Conservation (phyloP, 2,113 vertebrate species). For the Pseudolaguvia tuberculata region DNA sequence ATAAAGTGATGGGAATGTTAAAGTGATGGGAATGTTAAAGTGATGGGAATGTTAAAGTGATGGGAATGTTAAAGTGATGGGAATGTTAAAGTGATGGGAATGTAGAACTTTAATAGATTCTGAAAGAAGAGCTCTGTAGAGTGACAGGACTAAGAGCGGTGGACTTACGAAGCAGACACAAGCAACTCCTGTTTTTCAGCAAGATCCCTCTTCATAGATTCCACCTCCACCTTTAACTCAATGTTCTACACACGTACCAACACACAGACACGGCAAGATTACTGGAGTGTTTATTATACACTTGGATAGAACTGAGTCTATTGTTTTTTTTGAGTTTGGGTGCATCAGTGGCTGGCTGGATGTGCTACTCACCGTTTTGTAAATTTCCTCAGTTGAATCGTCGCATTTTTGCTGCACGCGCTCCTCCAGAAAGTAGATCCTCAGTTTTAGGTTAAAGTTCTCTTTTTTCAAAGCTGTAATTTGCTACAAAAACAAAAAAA, state of each 20-base stretch:
- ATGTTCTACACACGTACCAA: slow-evolving; percentile 76
- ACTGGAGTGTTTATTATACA: background rate
- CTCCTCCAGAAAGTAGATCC: slow-evolving; percentile 97
- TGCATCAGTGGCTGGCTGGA: background rate
- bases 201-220: slow-evolving; percentile 89
- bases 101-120: background rate
- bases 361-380: slow-evolving; percentile 75
- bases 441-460: slow-evolving; percentile 96
- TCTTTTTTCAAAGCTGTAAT: slow-evolving; percentile 96
- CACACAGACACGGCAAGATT: slow-evolving; percentile 16
- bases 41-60: background rate
- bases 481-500: slow-evolving; percentile 71
- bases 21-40: background rate
- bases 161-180: slow-evolving; percentile 91
- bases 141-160: background rate
- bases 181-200: slow-evolving; percentile 88
- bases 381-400: slow-evolving; percentile 84
- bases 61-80: background rate
- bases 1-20: no score
- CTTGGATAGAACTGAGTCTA: background rate
- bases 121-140: background rate
- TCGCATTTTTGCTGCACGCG: slow-evolving; percentile 90
- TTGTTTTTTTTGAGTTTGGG: background rate
- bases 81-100: background rate
- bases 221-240: slow-evolving; percentile 93